Conservation (phyloP, 1,140 invertebrate species). For the Bombus superbus region DNA sequence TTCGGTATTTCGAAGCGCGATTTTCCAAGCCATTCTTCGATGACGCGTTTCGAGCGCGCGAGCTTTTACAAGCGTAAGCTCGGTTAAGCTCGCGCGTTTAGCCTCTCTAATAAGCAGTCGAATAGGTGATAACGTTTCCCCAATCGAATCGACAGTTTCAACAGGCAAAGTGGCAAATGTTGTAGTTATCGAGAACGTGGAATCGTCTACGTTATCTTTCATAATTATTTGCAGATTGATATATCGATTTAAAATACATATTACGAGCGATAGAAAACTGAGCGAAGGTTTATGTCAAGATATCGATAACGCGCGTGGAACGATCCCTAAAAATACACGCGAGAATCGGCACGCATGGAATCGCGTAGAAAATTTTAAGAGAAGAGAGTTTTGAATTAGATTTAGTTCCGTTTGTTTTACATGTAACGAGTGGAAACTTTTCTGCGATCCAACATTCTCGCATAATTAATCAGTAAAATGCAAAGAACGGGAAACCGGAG, state of each 20-base stretch:
- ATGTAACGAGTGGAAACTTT: background rate
- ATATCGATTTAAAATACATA: background rate
- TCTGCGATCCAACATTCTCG: background rate
- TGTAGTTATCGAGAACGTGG: background rate
- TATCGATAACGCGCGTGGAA: too few relatives aligned
- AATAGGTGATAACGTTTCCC: background rate
- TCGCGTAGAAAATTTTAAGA: too few relatives aligned
- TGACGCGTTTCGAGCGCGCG: slow-evolving; percentile 20
- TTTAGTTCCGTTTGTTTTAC: too few relatives aligned
- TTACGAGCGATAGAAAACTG: background rate
- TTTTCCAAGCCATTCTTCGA: slow-evolving; percentile 56
- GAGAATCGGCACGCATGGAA: too few relatives aligned
- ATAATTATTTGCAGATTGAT: background rate
- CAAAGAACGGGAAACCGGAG: background rate
- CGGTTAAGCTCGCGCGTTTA: slow-evolving; percentile 25
- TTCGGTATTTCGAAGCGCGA: slow-evolving; percentile 61
- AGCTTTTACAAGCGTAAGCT: slow-evolving; percentile 12
- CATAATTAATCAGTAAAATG: background rate
- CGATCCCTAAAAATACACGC: too few relatives aligned
- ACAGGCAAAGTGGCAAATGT: slow-evolving; percentile 17
- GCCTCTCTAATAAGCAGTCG: background rate
- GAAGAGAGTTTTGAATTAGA: too few relatives aligned
- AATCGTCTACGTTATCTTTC: too few relatives aligned
- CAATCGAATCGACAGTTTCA: slow-evolving; percentile 14
- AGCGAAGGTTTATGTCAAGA: too few relatives aligned